phyloP scores from a whole-genome alignment of 92 coral and sea anemone species.

The Paramuricea clavata region DNA sequence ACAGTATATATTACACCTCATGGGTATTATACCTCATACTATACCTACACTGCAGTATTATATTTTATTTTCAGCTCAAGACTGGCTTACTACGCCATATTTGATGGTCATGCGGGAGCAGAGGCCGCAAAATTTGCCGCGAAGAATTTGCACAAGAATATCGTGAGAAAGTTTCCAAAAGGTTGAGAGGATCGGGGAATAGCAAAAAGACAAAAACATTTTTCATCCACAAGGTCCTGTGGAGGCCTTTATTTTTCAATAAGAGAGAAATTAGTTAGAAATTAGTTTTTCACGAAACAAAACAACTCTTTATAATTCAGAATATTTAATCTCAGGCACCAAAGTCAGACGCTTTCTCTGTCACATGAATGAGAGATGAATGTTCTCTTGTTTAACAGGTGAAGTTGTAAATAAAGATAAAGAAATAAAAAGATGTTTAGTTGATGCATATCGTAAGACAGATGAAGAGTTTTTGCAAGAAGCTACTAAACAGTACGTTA shows the following conservation, averaged over 20 bases:
- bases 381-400: constrained; percentile 64
- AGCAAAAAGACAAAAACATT: constrained; percentile 35
- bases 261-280: neutral
- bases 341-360: too few relatives aligned
- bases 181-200: constrained; percentile 88
- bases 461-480: constrained; percentile 94
- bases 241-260: neutral
- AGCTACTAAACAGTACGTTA: constrained; percentile 92
- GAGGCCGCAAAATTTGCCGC: constrained; percentile 97
- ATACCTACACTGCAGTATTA: too few relatives aligned
- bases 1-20: too few relatives aligned
- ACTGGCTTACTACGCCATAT: constrained; percentile 94
- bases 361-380: constrained; percentile 15
- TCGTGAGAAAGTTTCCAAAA: constrained; percentile 93
- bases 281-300: too few relatives aligned
- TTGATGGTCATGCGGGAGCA: constrained; percentile 98
- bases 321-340: too few relatives aligned
- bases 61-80: constrained; percentile 62
- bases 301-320: too few relatives aligned
- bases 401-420: constrained; percentile 78
- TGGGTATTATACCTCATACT: too few relatives aligned
- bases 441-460: constrained; percentile 91
- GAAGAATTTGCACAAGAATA: constrained; percentile 84
- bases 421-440: constrained; percentile 90
- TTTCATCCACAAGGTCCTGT: neutral